These are phyloP conservation scores for Piprites chloris DNA, from an alignment of 2,113 vertebrate species.

Conservation along the genomic window DNA sequence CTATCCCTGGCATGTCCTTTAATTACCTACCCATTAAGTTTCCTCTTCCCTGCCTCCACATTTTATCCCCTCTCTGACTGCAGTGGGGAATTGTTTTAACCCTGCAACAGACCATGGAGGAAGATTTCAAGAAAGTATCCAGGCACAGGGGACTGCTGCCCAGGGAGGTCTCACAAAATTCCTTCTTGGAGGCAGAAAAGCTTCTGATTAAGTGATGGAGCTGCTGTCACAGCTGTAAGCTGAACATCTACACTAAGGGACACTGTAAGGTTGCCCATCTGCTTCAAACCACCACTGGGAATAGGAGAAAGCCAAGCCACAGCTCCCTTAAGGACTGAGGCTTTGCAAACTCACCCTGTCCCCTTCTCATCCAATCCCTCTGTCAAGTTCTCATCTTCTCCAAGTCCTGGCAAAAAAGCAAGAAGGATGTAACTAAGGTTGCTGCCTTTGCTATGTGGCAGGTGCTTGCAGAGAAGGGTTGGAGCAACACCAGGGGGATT, in stretches of 20 bases:
- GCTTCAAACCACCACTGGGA: neutral
- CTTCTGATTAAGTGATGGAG: neutral
- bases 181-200: neutral
- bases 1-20: slow-evolving; percentile 26
- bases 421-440: neutral
- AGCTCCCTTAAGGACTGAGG: neutral
- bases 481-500: neutral
- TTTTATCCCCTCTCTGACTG: neutral
- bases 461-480: neutral
- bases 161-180: neutral
- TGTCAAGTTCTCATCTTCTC: neutral
- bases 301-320: neutral
- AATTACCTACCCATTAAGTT: slow-evolving; percentile 53
- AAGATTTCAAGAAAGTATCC: neutral
- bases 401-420: neutral
- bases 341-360: neutral
- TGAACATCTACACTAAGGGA: neutral
- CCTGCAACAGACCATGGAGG: accelerated
- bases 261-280: accelerated
- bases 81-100: neutral
- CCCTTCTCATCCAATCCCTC: neutral
- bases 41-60: neutral
- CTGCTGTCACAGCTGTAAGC: neutral
- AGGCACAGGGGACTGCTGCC: accelerated
- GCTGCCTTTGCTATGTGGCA: neutral